These are phyloP conservation scores for Poicephalus gulielmi DNA, from an alignment of 2,113 vertebrate genomes.

Conservation along the genomic window DNA sequence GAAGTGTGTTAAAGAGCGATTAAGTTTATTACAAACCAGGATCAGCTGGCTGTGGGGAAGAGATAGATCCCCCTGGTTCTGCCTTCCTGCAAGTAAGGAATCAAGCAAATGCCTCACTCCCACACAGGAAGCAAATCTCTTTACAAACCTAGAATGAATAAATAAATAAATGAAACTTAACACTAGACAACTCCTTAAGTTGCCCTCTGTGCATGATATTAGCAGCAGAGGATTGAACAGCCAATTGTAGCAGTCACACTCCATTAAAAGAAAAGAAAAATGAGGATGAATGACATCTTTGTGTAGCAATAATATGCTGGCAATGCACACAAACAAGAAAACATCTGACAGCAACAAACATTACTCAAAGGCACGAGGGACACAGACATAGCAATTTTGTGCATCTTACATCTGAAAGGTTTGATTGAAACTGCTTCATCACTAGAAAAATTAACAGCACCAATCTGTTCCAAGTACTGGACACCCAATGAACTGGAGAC, in stretches of 20 bases:
- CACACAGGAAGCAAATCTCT: slow-evolving; percentile 68
- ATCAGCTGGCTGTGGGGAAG: slow-evolving; percentile 30
- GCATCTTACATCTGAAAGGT: not conserved
- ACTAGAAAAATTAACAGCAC: not conserved
- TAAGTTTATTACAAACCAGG: slow-evolving; percentile 45
- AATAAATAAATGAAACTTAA: slow-evolving; percentile 52
- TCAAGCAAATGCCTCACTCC: slow-evolving; percentile 62
- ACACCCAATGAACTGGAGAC: not conserved
- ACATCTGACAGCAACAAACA: not conserved
- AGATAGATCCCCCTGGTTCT: slow-evolving; percentile 25
- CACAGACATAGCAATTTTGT: not conserved
- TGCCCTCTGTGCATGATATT: slow-evolving; percentile 17
- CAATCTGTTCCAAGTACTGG: not conserved
- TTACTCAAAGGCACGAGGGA: not conserved
- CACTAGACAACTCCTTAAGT: slow-evolving; percentile 39
- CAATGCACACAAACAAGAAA: not conserved
- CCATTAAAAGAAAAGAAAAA: not conserved
- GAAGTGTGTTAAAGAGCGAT: slow-evolving; percentile 51
- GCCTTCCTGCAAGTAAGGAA: slow-evolving; percentile 48
- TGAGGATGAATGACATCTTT: not conserved
- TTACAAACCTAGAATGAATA: slow-evolving; percentile 57
- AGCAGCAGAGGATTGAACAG: not conserved
- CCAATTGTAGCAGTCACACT: not conserved
- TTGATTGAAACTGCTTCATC: not conserved
- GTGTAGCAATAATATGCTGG: not conserved